Base-by-base conservation (phyloP, 2,113 vertebrate genomes). In the Syngnathus floridae region DNA sequence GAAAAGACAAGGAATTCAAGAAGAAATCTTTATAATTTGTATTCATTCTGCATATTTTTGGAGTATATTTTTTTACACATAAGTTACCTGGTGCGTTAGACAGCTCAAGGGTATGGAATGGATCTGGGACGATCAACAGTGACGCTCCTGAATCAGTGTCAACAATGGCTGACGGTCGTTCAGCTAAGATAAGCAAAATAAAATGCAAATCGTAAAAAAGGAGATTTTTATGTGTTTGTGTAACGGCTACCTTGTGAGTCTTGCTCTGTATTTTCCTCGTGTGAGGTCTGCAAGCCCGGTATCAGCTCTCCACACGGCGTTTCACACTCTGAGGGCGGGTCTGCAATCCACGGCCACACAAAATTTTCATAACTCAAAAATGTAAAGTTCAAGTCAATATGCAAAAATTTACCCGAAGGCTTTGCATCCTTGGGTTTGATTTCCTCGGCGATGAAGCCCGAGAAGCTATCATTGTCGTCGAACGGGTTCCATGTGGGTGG, bases 401-500 rank as follows among this genome's bases (percentile, higher is more conserved):
- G 64, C 0, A 26, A 2, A 13, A 3, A 7, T 87, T 87, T 87
- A 98, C 95, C 94, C 1, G 93, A 89, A 13, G 90, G 81, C 2
- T 93, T 88, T 73, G 93, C 95, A 19, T 92, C 93, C 75, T 96
- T 94, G 69, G 94, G 89, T 36, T 93, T 91, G 69, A 95, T 88
- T 75, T 96, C 93, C 69, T 94, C 95, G 7, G 93, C 93, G 1
- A 92, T 89, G 51, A 98, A 92, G 77, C 91, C 94, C 80, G 96
- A 95, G 83, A 99, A 98, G 87, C 93, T 91, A 85, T 98, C 95
- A 16, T 40, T 59, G 7, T 99, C 94, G 7, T 95, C 97, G 7
- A 99, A 99, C 0, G 96, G 97, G 82, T 99, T 98, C 97, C 97
- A 99, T 0, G 90, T 80, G 31, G 88, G 80, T 66, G 87, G 85